These are phyloP conservation scores for Ophiothrix spiculata DNA, from an alignment of 35 echinoderm and acorn worm species.

Conservation along the genomic window DNA sequence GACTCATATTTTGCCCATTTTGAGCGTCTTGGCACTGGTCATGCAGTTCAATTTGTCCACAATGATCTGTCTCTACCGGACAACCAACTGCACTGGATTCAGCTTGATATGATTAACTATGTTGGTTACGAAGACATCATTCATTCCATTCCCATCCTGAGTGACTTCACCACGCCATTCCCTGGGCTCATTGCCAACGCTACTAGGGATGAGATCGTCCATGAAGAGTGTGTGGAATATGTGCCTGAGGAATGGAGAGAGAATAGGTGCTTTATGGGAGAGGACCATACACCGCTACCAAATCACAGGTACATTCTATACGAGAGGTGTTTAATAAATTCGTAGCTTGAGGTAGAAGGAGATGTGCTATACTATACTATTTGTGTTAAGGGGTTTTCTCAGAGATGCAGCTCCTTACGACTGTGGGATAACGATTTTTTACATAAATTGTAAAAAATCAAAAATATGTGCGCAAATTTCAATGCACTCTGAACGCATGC, in stretches of 20 bases:
- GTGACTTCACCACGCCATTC: constrained; percentile 26
- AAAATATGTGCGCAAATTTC: too few relatives aligned
- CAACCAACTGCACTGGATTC: constrained; percentile 31
- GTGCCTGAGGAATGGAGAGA: constrained; percentile 50
- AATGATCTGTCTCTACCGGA: neutral
- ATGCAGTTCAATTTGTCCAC: constrained; percentile 40
- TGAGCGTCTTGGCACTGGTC: constrained; percentile 49
- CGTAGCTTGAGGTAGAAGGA: too few relatives aligned
- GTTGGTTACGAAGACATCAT: constrained; percentile 36
- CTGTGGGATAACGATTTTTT: too few relatives aligned
- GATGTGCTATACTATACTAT: too few relatives aligned
- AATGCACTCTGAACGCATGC: too few relatives aligned
- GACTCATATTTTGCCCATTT: constrained; percentile 21
- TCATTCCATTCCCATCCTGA: neutral
- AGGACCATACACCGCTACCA: constrained; percentile 36
- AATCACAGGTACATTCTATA: constrained; percentile 44
- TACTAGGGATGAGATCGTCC: constrained; percentile 22
- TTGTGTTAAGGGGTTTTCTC: too few relatives aligned
- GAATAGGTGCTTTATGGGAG: constrained; percentile 10
- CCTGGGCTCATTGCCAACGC: constrained; percentile 38
- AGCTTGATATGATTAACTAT: constrained; percentile 27
- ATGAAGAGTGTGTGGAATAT: constrained; percentile 19
- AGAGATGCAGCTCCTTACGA: too few relatives aligned
- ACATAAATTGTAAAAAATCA: too few relatives aligned
- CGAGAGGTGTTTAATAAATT: too few relatives aligned